Conservation (phyloP, 2,113 vertebrate genomes). For the Corvus moneduloides region DNA sequence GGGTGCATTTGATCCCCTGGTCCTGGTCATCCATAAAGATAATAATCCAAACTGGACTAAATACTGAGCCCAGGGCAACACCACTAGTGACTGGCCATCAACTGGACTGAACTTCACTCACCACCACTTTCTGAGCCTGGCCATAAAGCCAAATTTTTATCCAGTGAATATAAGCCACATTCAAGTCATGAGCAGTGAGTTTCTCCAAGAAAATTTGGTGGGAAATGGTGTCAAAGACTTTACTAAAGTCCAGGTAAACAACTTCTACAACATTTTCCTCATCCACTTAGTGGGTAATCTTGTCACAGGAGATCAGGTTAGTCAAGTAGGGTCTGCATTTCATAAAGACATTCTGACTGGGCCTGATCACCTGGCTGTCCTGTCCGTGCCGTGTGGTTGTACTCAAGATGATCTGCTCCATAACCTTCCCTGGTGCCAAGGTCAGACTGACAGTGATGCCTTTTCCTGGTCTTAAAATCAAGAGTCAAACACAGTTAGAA, state of each 20-base stretch:
- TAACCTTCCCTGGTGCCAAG: not conserved
- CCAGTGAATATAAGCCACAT: not conserved
- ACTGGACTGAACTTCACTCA: not conserved
- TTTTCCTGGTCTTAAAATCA: too few relatives aligned
- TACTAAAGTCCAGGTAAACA: not conserved
- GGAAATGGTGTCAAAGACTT: not conserved
- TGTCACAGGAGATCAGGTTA: not conserved
- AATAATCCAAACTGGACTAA: not conserved
- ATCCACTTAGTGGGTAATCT: not conserved
- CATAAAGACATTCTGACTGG: not conserved
- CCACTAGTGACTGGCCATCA: not conserved
- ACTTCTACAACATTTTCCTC: not conserved
- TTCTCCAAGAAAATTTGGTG: not conserved
- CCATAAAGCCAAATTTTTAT: not conserved
- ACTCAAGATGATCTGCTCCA: not conserved
- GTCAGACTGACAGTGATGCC: too few relatives aligned
- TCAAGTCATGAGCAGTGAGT: not conserved
- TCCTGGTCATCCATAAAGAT: not conserved
- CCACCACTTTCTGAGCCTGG: not conserved
- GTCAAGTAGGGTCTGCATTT: not conserved
- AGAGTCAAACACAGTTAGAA: too few relatives aligned
- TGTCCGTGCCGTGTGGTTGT: not conserved
- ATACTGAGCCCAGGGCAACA: not conserved
- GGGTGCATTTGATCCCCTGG: not conserved
- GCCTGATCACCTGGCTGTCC: not conserved